Base-by-base conservation (phyloP, 2,888 invertebrate species). In the Nudaria mundana region DNA sequence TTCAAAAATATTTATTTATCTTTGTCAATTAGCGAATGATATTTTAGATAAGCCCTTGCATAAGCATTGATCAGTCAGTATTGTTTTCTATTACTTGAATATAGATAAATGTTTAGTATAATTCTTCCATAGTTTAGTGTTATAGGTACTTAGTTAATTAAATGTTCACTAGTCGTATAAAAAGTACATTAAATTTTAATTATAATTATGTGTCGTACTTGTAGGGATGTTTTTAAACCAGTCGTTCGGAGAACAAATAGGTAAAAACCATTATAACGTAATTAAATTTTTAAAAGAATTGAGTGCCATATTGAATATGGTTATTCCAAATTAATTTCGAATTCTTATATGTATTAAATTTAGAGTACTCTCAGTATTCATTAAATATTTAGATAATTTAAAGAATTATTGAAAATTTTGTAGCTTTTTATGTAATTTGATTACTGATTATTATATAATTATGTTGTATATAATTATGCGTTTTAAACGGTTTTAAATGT, bases 281-380 rank as follows among this genome's bases (percentile, higher is more conserved):
- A 48, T 45, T 53, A 48, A 54, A 54, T 51, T 52, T 35, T 58
- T 52, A 54, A 44, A 46, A 47, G 8, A 52, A 56, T 56, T 52
- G 56, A 13, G 69, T 69, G 70, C 70, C 70, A 70, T 70, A 69
- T 66, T 44, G 55, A 55, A 67, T 69, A 59, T 66, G 70, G 67
- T 45, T 52, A 40, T 54, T 50, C 46, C 28, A 39, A 39, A 44
- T 30, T 37, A 49, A 41, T 57, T 53, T 33, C 33, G 40, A 57
- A 37, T 56, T 42, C 40, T 44, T 25, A 41, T n/a, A n/a, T n/a
- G n/a, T n/a, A 44, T 43, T 31, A 6, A 15, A 24, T 15, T 10
- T 15, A 25, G 52, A 61, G 39, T 52, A 52, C 56, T 59, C 55
- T 65, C 60, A 40, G 30, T 30, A 37, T 48, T 44, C 34, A 43